Evolutionary conservation across 1,140 invertebrate genomes (phyloP).

Genomic region (Nasonia longicornis): DNA sequence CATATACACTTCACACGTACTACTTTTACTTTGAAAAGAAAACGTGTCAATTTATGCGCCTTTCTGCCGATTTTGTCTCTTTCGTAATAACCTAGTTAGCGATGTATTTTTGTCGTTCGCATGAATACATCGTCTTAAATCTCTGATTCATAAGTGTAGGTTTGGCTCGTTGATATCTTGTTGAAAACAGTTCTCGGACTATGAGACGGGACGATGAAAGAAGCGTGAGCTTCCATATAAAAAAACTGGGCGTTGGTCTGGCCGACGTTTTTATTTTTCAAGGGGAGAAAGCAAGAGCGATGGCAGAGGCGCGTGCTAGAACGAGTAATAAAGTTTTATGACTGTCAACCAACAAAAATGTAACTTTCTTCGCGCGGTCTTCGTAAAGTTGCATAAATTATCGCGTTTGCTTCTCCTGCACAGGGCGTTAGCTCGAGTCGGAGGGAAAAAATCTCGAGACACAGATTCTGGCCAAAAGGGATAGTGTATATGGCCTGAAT

Average conservation of each 20-base stretch:
- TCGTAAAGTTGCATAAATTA: slow-evolving; percentile 34
- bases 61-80: too few species aligned
- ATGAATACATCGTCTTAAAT: too few species aligned
- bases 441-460: neutral
- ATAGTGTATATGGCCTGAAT: neutral
- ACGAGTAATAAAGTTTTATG: slow-evolving; percentile 32
- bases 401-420: neutral
- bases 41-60: too few species aligned
- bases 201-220: neutral
- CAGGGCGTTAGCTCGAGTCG: too few species aligned
- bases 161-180: too few species aligned
- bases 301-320: neutral
- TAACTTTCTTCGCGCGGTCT: slow-evolving; percentile 10
- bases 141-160: too few species aligned
- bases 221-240: neutral
- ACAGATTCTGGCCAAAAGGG: neutral
- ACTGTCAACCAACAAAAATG: slow-evolving; percentile 19
- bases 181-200: too few species aligned
- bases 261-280: slow-evolving; percentile 11
- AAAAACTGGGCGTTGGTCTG: neutral
- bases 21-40: too few species aligned
- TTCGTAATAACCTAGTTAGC: too few species aligned
- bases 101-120: too few species aligned
- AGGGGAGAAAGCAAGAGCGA: neutral
- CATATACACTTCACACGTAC: too few species aligned